These are phyloP conservation scores for Philereme vetulata DNA, from an alignment of 2,888 invertebrate species.

Conservation along the genomic window DNA sequence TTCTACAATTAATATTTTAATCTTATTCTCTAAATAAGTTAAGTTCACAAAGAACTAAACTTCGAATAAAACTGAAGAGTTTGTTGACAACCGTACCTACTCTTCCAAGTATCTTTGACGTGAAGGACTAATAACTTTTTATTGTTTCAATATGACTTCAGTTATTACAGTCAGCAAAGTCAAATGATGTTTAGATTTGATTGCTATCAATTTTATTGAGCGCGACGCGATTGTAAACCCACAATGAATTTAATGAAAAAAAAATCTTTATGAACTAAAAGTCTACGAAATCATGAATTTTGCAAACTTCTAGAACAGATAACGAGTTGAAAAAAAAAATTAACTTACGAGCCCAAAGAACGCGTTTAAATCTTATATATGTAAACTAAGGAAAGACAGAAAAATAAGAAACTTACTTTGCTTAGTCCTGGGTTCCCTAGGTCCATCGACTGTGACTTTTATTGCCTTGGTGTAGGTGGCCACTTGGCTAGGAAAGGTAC, in stretches of 20 bases:
- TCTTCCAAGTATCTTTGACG: conserved; percentile 26
- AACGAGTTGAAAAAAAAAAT: not conserved
- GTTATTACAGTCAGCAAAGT: conserved; percentile 30
- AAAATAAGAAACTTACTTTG: conserved; percentile 90
- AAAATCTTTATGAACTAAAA: not conserved
- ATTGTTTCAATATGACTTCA: conserved; percentile 45
- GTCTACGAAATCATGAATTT: not conserved
- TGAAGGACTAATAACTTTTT: conserved; percentile 43
- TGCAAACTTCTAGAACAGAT: not conserved
- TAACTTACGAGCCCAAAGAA: conserved; percentile 21
- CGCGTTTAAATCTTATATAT: conserved; percentile 31
- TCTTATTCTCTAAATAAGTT: too few relatives aligned
- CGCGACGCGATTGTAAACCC: conserved; percentile 11
- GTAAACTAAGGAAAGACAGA: conserved; percentile 22
- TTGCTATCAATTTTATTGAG: conserved; percentile 22
- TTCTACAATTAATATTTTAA: too few relatives aligned
- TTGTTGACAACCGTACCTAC: conserved; percentile 13
- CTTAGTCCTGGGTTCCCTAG: conserved; percentile 97
- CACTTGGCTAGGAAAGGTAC: conserved; percentile 90
- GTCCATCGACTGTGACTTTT: conserved; percentile 99
- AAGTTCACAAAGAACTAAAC: too few relatives aligned
- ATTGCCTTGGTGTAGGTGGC: conserved; percentile 98
- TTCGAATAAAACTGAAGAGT: not conserved
- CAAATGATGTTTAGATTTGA: conserved; percentile 26
- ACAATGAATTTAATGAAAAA: conserved; percentile 7